Evolutionary conservation across 2,888 invertebrate species (phyloP).

Genomic region (Bugula neritina): DNA sequence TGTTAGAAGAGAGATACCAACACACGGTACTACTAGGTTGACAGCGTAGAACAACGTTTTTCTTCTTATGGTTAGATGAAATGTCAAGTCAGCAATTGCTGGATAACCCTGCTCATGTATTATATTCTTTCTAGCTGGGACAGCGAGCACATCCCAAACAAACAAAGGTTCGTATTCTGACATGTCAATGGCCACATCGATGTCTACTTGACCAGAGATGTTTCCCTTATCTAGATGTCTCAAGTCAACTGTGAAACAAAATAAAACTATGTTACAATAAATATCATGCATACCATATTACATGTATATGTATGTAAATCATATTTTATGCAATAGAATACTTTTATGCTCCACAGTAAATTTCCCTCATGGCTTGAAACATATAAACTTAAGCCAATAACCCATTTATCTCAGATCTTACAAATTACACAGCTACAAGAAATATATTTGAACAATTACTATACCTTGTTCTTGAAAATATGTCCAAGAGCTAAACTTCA

Average conservation of each 20-base stretch:
- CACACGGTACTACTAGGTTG: slow-evolving; percentile 62
- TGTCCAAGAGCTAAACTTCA: slow-evolving; percentile 89
- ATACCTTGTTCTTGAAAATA: slow-evolving; percentile 49
- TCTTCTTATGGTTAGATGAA: slow-evolving; percentile 88
- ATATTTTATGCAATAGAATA: too few species aligned
- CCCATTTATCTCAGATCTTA: too few species aligned
- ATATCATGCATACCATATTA: too few species aligned
- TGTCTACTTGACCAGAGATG: slow-evolving; percentile 30
- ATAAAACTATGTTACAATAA: neutral
- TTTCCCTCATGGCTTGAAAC: too few species aligned
- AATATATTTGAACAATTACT: too few species aligned
- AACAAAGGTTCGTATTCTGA: slow-evolving; percentile 97
- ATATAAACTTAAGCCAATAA: too few species aligned
- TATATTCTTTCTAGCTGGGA: slow-evolving; percentile 56
- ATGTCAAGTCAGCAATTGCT: slow-evolving; percentile 92
- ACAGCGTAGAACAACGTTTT: slow-evolving; percentile 90
- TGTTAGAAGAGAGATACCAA: slow-evolving; percentile 89
- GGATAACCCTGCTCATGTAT: slow-evolving; percentile 79
- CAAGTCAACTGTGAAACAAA: slow-evolving; percentile 52
- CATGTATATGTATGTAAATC: too few species aligned
- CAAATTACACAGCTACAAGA: too few species aligned
- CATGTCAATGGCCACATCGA: slow-evolving; percentile 74
- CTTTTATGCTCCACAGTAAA: too few species aligned
- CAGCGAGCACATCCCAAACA: slow-evolving; percentile 96
- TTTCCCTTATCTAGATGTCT: slow-evolving; percentile 39